Base-by-base conservation (phyloP, 2,888 invertebrate genomes). In the Synanthedon myopaeformis region DNA sequence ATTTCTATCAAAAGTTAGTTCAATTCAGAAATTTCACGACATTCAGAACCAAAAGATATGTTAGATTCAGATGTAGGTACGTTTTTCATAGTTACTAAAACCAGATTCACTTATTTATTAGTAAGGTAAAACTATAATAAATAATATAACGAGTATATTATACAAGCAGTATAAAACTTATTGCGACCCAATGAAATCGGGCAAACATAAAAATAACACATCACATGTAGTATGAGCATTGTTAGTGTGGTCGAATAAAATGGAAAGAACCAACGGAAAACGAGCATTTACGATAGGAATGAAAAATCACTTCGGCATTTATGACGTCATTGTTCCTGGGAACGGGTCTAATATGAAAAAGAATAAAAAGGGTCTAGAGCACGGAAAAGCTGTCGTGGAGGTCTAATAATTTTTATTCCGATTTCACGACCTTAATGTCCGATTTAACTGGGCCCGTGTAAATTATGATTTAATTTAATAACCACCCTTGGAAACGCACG, bases 401-500 rank as follows among this genome's bases (percentile, higher is more conserved):
- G 70, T 71, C 74, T 80, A 77, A 82, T 81, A 79, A 77, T 82
- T 81, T 82, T 81, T 81, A 83, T 82, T 75, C 74, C 76, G 70
- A 74, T 79, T 79, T 79, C 79, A 82, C 77, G 74, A 77, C 76
- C 76, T 75, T 69, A 72, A 78, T 75, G 74, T 76, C 74, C 73
- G 82, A 84, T 82, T 82, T 80, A 76, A 78, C 77, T 76, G 72
- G 69, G 74, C 73, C 78, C 76, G 82, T 80, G 80, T 83, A 84
- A 82, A 83, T 85, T 83, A 82, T 82, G 78, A 82, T 82, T 80
- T 81, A 81, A 84, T 84, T 84, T 83, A 82, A 85, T 82, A 84
- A 81, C 79, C 73, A 60, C 61, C 76, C 72, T 69, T 78, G 79
- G 78, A 79, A 81, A 82, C 74, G 77, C 72, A 71, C 76, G 70